Conservation (phyloP, 2,113 vertebrate species). For the Aphelocoma coerulescens region DNA sequence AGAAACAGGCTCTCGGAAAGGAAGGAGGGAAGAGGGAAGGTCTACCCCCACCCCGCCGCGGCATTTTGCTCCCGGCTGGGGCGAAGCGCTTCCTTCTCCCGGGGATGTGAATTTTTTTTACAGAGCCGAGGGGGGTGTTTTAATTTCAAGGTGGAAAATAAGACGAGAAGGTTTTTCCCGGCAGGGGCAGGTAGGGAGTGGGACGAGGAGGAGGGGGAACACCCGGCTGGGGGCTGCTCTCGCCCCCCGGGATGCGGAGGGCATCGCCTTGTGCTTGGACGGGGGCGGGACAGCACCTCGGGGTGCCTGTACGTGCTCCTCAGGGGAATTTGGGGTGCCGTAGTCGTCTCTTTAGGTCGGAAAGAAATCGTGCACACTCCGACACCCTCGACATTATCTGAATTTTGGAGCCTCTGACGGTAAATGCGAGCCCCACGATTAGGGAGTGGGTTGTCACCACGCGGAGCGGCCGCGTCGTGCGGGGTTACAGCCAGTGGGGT, state of each 20-base stretch:
- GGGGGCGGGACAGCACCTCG: neutral
- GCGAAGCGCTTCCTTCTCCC: neutral
- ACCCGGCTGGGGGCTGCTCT: neutral
- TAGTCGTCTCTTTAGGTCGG: neutral
- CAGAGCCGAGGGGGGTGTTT: neutral
- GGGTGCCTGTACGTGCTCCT: neutral
- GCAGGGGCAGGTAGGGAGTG: neutral
- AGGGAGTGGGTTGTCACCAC: fast-evolving
- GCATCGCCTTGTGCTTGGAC: neutral
- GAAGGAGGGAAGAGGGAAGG: neutral
- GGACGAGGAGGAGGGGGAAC: neutral
- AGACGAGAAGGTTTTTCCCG: neutral
- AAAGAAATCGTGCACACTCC: neutral
- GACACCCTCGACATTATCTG: fast-evolving
- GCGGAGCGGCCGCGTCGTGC: neutral
- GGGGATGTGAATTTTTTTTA: neutral
- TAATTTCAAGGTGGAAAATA: neutral
- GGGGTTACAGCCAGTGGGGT: neutral
- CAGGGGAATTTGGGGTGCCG: neutral
- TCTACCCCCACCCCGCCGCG: neutral
- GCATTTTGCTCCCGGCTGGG: neutral
- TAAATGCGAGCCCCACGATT: neutral
- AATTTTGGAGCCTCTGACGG: neutral
- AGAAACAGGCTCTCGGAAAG: neutral
- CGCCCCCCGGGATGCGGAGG: neutral